Evolutionary conservation across 1,140 invertebrate species (phyloP), one percentile per base, ranked within the genome.

Genomic region (Elymnias hypermnestra): DNA sequence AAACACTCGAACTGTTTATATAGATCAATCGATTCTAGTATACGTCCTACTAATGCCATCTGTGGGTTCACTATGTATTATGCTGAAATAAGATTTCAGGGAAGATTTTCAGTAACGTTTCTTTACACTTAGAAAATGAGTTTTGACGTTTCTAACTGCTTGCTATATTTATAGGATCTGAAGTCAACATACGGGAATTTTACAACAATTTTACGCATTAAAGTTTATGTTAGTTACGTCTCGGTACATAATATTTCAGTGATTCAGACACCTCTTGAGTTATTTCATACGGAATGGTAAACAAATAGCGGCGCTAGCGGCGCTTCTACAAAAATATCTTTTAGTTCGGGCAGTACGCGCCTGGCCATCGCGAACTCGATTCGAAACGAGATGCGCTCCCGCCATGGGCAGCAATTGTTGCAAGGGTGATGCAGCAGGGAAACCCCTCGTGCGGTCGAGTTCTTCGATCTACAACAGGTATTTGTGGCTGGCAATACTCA

Each of bases 331-430:
- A 67, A 78, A 79, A 78, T 79, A 79, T 63, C 62, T 48, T 55
- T 39, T 28, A 47, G 37, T 53, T 49, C 46, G 62, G 63, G 49
- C 78, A 78, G 75, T 78, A 63, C 68, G 71, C 72, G 67, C 49
- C 50, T 50, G 47, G 57, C 62, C 55, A 57, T 63, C 73, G 69
- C 65, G 70, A 55, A 71, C 66, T 72, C 61, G 43, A 63, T 57
- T 51, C 72, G 64, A 64, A 63, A 61, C 74, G 77, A 68, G 41
- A 82, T 83, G 78, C 56, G 71, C 72, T 72, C 73, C 62, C 70
- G 64, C 46, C 50, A 83, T 83, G 78, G 78, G 78, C 66, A 79
- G 75, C 72, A 83, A 77, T 65, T 83, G 78, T 73, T 83, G 78
- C 62, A 83, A 83, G 59, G 78, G 75, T 63, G 78, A 79, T 63